A percentile compares a stretch with the other conserved stretches of the same genome.
Conservation (phyloP, 1,140 invertebrate species). For the Conus ventricosus region DNA sequence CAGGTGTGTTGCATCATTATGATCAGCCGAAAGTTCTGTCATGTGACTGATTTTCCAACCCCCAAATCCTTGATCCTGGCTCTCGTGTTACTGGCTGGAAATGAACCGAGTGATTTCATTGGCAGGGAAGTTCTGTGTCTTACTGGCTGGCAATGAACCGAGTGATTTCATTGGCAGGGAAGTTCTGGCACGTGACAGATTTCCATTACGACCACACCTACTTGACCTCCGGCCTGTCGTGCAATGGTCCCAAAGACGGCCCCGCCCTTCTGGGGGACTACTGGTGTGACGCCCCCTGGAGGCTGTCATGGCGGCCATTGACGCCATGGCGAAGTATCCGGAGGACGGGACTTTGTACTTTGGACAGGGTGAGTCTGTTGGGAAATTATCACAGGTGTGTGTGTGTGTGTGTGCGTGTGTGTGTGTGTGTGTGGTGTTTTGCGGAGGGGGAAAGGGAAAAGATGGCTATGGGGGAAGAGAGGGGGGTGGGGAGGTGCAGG, state of each 20-base stretch:
- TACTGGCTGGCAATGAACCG: too few species aligned
- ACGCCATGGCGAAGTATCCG: conserved; percentile 87
- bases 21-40: too few species aligned
- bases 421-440: not conserved
- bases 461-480: not conserved
- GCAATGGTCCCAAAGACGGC: conserved; percentile 37
- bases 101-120: not conserved
- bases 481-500: not conserved
- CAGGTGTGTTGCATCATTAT: too few species aligned
- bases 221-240: conserved; percentile 46
- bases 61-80: too few species aligned
- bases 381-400: not conserved
- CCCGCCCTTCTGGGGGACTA: conserved; percentile 80
- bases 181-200: conserved; percentile 56
- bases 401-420: not conserved
- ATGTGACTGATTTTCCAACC: too few species aligned
- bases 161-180: conserved; percentile 32
- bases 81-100: too few species aligned
- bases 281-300: conserved; percentile 90
- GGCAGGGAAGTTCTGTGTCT: not conserved
- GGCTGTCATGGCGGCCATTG: conserved; percentile 87
- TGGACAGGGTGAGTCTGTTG: conserved; percentile 89
- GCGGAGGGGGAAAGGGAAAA: too few species aligned
- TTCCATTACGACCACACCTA: conserved; percentile 55
- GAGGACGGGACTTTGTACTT: conserved; percentile 89